Evolutionary conservation across 2,888 invertebrate species (phyloP), one percentile per base, ranked within the genome.

Genomic region (Arctia plantaginis): DNA sequence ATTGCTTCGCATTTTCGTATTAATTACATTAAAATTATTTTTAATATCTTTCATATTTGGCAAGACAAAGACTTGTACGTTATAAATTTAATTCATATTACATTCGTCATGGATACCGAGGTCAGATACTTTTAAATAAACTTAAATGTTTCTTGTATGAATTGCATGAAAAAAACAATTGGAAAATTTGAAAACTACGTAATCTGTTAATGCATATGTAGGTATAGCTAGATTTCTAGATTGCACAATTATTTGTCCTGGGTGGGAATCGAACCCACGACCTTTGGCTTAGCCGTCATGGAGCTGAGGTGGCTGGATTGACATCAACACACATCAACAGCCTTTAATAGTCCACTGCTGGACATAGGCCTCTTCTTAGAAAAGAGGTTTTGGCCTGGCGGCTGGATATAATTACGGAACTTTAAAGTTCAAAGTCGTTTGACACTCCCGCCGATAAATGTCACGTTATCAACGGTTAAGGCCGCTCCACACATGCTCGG

Each of bases 341-440:
- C n/a, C n/a, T n/a, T n/a, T n/a, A n/a, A n/a, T n/a, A n/a, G n/a
- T n/a, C n/a, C n/a, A n/a, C n/a, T n/a, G n/a, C n/a, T n/a, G n/a
- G n/a, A n/a, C n/a, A n/a, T n/a, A n/a, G n/a, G n/a, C n/a, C n/a
- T n/a, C n/a, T n/a, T n/a, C n/a, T n/a, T n/a, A n/a, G n/a, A n/a
- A n/a, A n/a, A n/a, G n/a, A n/a, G n/a, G n/a, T n/a, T n/a, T n/a
- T n/a, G n/a, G n/a, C n/a, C n/a, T n/a, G n/a, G n/a, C n/a, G n/a
- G n/a, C n/a, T n/a, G n/a, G n/a, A n/a, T n/a, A n/a, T n/a, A n/a
- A n/a, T n/a, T 66, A 82, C 86, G 68, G 86, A 85, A 83, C 82
- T 77, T 80, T 82, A 89, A 89, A 89, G 89, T 89, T 89, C 89
- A 89, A 89, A 89, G 89, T 73, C 88, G 75, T 73, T 59, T 77